Percentiles rank a stretch among this genome's conserved stretches.
Evolutionary conservation across 2,797 vertebrate species (phyloP).

Genomic region (Eospalax fontanierii): DNA sequence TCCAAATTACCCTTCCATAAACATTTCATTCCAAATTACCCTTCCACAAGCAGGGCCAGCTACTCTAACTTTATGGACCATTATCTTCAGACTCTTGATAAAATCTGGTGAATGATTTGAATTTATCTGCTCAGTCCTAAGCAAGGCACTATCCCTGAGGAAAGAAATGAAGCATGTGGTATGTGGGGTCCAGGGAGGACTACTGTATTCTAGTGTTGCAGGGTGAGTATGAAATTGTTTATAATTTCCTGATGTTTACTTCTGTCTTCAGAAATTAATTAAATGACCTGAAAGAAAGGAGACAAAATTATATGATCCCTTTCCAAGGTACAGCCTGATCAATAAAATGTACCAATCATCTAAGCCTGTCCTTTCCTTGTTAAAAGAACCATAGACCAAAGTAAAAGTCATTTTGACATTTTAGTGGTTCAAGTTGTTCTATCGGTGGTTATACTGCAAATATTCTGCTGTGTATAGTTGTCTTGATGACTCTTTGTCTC

Average conservation of each 20-base stretch:
- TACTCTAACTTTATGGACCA: background rate
- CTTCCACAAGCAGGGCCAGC: background rate
- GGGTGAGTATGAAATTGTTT: background rate
- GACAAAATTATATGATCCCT: background rate
- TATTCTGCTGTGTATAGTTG: constrained; percentile 36
- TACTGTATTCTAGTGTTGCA: accelerated
- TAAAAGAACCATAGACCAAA: constrained; percentile 44
- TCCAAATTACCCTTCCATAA: constrained; percentile 8
- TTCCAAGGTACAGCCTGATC: constrained; percentile 6
- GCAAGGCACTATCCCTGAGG: background rate
- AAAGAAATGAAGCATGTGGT: background rate
- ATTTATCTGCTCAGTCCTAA: background rate
- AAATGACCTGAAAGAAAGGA: constrained; percentile 47
- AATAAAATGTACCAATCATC: background rate
- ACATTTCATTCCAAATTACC: background rate
- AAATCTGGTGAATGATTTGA: background rate
- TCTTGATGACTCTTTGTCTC: constrained; percentile 1
- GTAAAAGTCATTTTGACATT: constrained; percentile 61
- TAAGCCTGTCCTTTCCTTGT: background rate
- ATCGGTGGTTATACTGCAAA: background rate
- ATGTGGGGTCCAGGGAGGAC: background rate
- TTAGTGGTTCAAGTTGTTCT: background rate
- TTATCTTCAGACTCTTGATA: background rate
- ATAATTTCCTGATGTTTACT: constrained; percentile 12
- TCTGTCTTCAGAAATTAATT: constrained; percentile 58